Percentiles rank a stretch among this genome's conserved stretches.
Evolutionary conservation across 2,888 invertebrate genomes (phyloP).

Genomic region (Macrophya annulata): DNA sequence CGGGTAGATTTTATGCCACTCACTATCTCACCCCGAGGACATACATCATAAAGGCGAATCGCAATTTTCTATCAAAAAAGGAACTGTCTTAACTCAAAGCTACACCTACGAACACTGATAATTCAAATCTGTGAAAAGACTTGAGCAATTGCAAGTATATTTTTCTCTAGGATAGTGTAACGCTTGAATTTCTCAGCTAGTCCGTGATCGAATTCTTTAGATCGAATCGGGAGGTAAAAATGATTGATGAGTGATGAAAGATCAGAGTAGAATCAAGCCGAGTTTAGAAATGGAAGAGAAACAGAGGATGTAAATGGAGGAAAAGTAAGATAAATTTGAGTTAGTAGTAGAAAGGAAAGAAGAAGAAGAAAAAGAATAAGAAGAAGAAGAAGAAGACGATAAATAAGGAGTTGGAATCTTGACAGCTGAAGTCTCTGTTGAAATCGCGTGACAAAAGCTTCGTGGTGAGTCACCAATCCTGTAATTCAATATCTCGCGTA

Average conservation of each 20-base stretch:
- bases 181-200: neutral
- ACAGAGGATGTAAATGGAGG: neutral
- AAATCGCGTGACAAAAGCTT: conserved; percentile 26
- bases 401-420: conserved; percentile 5
- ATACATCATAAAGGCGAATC: neutral
- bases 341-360: neutral
- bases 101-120: neutral
- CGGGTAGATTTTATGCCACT: neutral
- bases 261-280: neutral
- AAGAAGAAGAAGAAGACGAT: neutral
- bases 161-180: neutral
- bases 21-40: neutral
- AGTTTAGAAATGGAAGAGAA: neutral
- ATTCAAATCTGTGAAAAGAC: neutral
- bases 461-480: conserved; percentile 39
- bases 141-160: neutral
- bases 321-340: neutral
- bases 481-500: conserved; percentile 56
- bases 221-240: neutral
- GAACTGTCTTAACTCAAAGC: neutral
- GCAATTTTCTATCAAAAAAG: neutral
- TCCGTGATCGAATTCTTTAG: neutral
- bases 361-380: neutral
- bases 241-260: neutral
- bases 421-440: conserved; percentile 35